A percentile compares a stretch with the other conserved stretches of the same genome.
These are phyloP conservation scores for Anguilla obscura DNA, from an alignment of 2,797 vertebrate genomes.

Conservation along the genomic window DNA sequence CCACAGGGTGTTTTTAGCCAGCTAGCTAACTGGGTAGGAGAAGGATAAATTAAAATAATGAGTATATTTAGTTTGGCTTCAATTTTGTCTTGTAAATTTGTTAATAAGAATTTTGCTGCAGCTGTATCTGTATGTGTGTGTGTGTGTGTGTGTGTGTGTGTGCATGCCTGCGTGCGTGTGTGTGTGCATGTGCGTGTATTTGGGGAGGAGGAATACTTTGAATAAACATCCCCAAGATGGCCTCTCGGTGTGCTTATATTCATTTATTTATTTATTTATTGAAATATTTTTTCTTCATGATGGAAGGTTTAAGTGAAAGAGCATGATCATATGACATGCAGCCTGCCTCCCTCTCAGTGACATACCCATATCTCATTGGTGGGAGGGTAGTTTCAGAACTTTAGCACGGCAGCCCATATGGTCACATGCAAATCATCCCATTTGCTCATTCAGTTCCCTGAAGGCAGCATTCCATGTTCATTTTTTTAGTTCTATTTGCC, in stretches of 20 bases:
- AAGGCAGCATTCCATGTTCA: slow-evolving; percentile 1
- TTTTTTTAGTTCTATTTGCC: background rate
- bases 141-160: background rate
- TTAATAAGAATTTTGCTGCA: background rate
- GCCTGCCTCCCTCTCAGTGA: background rate
- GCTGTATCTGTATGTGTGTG: background rate
- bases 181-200: background rate
- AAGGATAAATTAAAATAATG: background rate
- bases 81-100: background rate
- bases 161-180: background rate
- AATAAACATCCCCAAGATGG: background rate
- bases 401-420: background rate
- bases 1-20: background rate
- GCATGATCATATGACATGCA: background rate
- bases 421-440: slow-evolving; percentile 1
- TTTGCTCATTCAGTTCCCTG: background rate
- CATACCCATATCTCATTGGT: background rate
- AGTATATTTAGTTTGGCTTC: background rate
- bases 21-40: background rate
- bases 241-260: background rate
- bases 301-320: background rate
- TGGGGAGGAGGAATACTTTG: background rate
- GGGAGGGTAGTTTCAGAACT: background rate
- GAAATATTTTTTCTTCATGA: background rate
- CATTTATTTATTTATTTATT: too few species aligned